A percentile compares a stretch with the other conserved stretches of the same genome.
Evolutionary conservation across 2,797 vertebrate species (phyloP).

Genomic region (Sebastes hubbsi): DNA sequence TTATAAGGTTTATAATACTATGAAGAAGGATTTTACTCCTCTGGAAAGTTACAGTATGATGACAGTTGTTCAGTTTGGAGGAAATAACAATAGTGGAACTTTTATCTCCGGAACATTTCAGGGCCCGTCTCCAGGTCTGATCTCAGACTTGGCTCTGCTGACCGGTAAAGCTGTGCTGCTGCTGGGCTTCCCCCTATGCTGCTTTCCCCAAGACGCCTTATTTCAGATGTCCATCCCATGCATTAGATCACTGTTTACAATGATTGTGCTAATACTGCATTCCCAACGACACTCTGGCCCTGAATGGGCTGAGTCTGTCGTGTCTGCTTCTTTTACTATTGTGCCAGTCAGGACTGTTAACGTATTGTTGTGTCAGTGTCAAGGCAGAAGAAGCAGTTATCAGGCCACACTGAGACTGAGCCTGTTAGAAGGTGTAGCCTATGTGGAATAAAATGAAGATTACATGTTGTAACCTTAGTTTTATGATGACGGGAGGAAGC

Average conservation of each 20-base stretch:
- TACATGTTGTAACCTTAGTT: conserved; percentile 53
- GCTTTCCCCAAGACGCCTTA: background rate
- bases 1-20: background rate
- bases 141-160: background rate
- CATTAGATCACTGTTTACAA: background rate
- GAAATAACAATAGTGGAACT: background rate
- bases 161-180: background rate
- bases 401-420: background rate
- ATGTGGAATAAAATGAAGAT: conserved; percentile 57
- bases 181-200: background rate
- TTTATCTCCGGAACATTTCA: conserved; percentile 1
- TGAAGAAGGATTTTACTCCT: background rate
- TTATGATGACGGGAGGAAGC: conserved; percentile 46
- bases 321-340: background rate
- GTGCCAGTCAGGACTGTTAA: background rate
- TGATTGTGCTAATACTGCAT: background rate
- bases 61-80: background rate
- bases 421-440: conserved; percentile 22
- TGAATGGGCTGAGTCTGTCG: conserved; percentile 1
- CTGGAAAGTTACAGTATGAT: background rate
- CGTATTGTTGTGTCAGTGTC: conserved; percentile 17
- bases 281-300: background rate
- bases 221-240: background rate
- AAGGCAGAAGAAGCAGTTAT: conserved; percentile 15
- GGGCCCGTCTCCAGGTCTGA: background rate